Evolutionary conservation across 2,113 vertebrate species (phyloP), one percentile per base, ranked within the genome.

Genomic region (Cacatua alba): DNA sequence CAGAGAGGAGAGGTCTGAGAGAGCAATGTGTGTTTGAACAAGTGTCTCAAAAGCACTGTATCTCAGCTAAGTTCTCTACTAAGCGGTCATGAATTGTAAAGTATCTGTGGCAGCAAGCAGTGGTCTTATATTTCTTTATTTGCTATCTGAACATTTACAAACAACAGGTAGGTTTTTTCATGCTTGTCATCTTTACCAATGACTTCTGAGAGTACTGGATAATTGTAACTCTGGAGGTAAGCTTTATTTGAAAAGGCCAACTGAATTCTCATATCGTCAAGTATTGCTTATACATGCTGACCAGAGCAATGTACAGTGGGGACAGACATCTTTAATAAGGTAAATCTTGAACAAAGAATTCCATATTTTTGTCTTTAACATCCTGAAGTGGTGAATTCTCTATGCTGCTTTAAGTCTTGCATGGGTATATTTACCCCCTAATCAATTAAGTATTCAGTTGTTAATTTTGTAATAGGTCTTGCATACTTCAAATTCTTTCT

Each of bases 371-470:
- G 46, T 35, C 39, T 85, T 68, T 53, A 68, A 37, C 43, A 60
- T 51, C 35, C 11, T 4, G 0, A 85, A 82, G 12, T 39, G 5
- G 4, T 0, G 20, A 55, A 52, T 4, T 68, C 43, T 62, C 52
- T 51, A 9, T 37, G 13, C 39, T 65, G 2, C 20, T 68, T 37
- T 8, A 69, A 82, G 63, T 59, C 63, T 49, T 74, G 26, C 63
- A 44, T 2, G 3, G 7, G 10, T 80, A 3, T 49, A 35, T 53
- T 76, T 88, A 69, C 17, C 10, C 21, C 65, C 17, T 33, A 81
- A 59, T 17, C 20, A 53, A 28, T 37, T 53, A n/a, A 1, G 1
- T 51, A 51, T 60, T 65, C 18, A 46, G 33, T 13, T 1, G 0
- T 41, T 80, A 51, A 43, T 49, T 86, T 79, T 90, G 13, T 51